Base-by-base conservation (phyloP, 1,140 invertebrate species). In the Euura lappo region DNA sequence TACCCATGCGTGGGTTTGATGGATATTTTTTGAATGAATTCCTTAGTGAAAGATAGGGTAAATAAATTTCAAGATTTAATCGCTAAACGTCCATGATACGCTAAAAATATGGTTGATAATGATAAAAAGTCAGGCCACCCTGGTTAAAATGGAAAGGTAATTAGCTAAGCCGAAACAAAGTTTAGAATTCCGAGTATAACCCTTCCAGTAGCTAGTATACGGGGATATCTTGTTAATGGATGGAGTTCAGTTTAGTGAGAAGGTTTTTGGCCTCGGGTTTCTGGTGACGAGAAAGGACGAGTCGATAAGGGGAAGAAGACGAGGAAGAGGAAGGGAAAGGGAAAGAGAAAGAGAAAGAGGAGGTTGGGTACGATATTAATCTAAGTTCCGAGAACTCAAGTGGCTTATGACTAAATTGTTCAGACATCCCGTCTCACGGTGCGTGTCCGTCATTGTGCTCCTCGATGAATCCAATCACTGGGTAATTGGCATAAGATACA, bases 391-490 rank as follows among this genome's bases (percentile, higher is more conserved):
- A 60, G 51, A 60, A 60, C 3, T 60, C 51, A 60, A 60, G 51
- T 60, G 51, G 51, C 51, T 60, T 60, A 60, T 60, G 51, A 60
- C 51, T 60, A 60, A 60, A 60, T 60, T 60, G 51, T 60, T 60
- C 67, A 51, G 64, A 72, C 72, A 75, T 77, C 74, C 74, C 71
- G 72, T 60, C 51, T 11, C 51, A 60, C 51, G 51, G 51, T 60
- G 10, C 51, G 51, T 60, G 10, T n/a, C 3, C 51, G 51, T n/a
- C 47, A n/a, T 8, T 51, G 47, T 60, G 51, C 51, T 60, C 8
- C 47, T 51, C 7, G 47, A 51, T 51, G 47, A 51, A 51, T 51
- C 47, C 47, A 51, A 51, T 51, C 47, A 51, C 11, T 51, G 47
- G 7, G 47, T 51, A 51, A 51, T 51, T 51, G 47, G 47, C 11